Percentiles rank a stretch among this genome's conserved stretches.
These are phyloP conservation scores for Ichneumoninae sp. DNA, from an alignment of 2,888 invertebrate genomes.

Conservation along the genomic window DNA sequence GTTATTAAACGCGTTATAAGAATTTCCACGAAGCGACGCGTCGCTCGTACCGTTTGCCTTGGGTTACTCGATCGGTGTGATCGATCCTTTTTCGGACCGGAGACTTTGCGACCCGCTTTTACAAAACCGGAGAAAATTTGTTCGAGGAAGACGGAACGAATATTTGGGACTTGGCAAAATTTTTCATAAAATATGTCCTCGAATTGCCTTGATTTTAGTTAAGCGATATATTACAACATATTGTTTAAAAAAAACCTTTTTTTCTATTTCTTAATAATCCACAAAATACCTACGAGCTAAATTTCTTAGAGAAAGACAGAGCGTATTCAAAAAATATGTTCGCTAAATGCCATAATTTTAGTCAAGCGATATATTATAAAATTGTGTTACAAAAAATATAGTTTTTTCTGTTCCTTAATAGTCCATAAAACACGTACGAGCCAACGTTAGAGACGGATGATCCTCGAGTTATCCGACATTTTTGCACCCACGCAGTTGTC, in stretches of 20 bases:
- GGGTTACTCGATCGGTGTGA: neutral
- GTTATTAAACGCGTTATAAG: neutral
- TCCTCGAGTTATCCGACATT: constrained; percentile 33
- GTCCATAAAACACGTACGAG: neutral
- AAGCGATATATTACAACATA: neutral
- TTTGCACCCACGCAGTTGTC: constrained; percentile 39
- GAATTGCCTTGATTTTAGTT: neutral
- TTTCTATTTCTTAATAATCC: neutral
- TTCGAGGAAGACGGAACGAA: neutral
- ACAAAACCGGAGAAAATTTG: neutral
- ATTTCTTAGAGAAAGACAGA: neutral
- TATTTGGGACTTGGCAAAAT: neutral
- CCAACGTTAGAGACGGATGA: constrained; percentile 28
- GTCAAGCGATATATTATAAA: neutral
- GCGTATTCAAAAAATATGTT: neutral
- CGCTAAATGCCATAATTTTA: neutral
- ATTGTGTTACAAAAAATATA: neutral
- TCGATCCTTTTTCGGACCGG: constrained; percentile 6
- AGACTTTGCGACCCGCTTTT: neutral
- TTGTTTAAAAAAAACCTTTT: neutral
- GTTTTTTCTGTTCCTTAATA: neutral
- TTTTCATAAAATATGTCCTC: neutral
- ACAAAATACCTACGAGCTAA: neutral
- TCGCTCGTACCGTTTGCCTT: neutral
- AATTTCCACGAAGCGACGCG: constrained; percentile 3